Base-by-base conservation (phyloP, 2,113 vertebrate genomes). In the Irena cyanogastra region DNA sequence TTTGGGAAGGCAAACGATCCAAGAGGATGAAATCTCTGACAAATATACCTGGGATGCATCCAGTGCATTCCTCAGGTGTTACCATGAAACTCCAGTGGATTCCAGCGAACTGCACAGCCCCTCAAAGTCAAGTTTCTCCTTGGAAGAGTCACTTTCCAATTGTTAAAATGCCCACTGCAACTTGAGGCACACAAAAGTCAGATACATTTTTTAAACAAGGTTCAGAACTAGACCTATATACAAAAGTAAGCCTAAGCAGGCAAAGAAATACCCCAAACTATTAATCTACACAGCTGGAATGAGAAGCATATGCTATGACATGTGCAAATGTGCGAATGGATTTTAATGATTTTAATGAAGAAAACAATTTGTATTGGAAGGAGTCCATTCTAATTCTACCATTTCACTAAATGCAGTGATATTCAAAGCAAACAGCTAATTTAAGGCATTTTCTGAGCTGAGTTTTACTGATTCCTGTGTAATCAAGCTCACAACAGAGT, bases 21-120 rank as follows among this genome's bases (percentile, higher is more conserved):
- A 45, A n/a, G 8, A n/a, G 13, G 31, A 56, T 6, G 3, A 37
- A 35, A 21, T 41, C 50, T 80, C 39, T 83, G 39, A 37, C 2
- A 26, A 44, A 3, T 20, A 7, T 3, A 1, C 21, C 66, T 60
- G 5, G 10, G 17, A 31, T 0, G 14, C 5, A 45, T 13, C 27
- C 21, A 66, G 18, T 11, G 13, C 68, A 27, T 72, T 59, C 19
- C 53, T 87, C 41, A 50, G 33, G 13, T 54, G 22, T 44, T 52
- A 53, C 8, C 5, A 6, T 27, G 23, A 81, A 60, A n/a, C 4
- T 42, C 41, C 13, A 52, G 3, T 23, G 6, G 8, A 54, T 89
- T 83, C n/a, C 35, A 42, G 44, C 13, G 69, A 65, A 26, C 4
- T 42, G 4, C 10, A 28, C 17, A 39, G 42, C 14, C 17, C 17